Percentiles rank a stretch among this genome's conserved stretches.
phyloP scores from a whole-genome alignment of 2,888 invertebrate genomes.

The Hirudinaria manillensis region DNA sequence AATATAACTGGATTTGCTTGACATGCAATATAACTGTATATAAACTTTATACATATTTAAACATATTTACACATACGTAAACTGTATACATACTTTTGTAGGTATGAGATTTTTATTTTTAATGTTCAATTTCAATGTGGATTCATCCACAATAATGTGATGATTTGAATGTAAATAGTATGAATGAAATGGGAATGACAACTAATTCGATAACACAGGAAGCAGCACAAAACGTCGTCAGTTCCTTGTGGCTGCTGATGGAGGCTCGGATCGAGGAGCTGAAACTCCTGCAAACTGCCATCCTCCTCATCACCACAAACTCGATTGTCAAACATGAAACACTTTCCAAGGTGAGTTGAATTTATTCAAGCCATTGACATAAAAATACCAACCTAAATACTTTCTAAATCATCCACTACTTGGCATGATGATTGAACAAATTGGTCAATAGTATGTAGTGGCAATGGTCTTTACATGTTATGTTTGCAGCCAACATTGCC shows the following conservation, averaged over 20 bases:
- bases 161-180: background rate
- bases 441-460: too few species aligned
- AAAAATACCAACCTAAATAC: background rate
- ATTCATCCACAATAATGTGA: background rate
- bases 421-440: too few species aligned
- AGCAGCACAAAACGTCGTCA: slow-evolving; percentile 62
- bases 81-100: too few species aligned
- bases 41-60: too few species aligned
- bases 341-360: slow-evolving; percentile 71
- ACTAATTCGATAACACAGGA: slow-evolving; percentile 20
- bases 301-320: slow-evolving; percentile 87
- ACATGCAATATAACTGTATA: too few species aligned
- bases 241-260: slow-evolving; percentile 82
- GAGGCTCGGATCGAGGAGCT: slow-evolving; percentile 90
- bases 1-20: too few species aligned
- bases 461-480: too few species aligned
- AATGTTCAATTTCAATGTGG: too few species aligned
- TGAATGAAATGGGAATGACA: background rate
- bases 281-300: slow-evolving; percentile 89
- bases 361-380: background rate
- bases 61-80: too few species aligned
- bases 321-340: slow-evolving; percentile 88
- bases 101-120: too few species aligned
- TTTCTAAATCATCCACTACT: background rate
- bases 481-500: too few species aligned